A percentile compares a stretch with the other conserved stretches of the same genome.
These are phyloP conservation scores for Lepidochrysops patricia DNA, from an alignment of 2,888 invertebrate species.

Conservation along the genomic window DNA sequence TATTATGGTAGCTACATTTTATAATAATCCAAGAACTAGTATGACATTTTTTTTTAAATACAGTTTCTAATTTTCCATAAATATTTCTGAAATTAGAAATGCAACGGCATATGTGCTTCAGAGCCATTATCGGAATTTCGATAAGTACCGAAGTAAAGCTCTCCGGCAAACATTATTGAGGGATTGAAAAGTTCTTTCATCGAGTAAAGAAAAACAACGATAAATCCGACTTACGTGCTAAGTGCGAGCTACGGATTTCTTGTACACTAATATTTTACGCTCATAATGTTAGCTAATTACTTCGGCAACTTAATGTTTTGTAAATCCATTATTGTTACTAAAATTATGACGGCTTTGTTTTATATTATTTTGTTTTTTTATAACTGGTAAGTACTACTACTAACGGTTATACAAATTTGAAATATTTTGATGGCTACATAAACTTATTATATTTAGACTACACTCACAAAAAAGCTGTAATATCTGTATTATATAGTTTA, in stretches of 20 bases:
- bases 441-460: too few relatives aligned
- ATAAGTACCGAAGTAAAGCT: slow-evolving; percentile 39
- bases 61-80: neutral
- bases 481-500: too few relatives aligned
- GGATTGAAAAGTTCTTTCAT: slow-evolving; percentile 52
- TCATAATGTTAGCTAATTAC: slow-evolving; percentile 19
- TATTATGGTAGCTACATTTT: too few relatives aligned
- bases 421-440: too few relatives aligned
- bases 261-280: slow-evolving; percentile 6
- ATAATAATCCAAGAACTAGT: too few relatives aligned
- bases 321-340: too few relatives aligned
- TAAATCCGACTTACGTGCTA: slow-evolving; percentile 59
- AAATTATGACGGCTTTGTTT: too few relatives aligned
- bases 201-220: slow-evolving; percentile 58
- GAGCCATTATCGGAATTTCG: slow-evolving; percentile 15
- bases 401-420: too few relatives aligned
- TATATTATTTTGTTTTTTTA: too few relatives aligned
- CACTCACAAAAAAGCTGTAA: too few relatives aligned
- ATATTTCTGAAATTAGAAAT: neutral
- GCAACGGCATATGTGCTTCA: neutral
- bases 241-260: slow-evolving; percentile 29
- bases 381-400: too few relatives aligned
- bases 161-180: slow-evolving; percentile 53
- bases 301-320: slow-evolving; percentile 17
- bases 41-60: too few relatives aligned